Evolutionary conservation across 1,140 invertebrate genomes (phyloP).

Genomic region (Pygmarrhopalites habei): DNA sequence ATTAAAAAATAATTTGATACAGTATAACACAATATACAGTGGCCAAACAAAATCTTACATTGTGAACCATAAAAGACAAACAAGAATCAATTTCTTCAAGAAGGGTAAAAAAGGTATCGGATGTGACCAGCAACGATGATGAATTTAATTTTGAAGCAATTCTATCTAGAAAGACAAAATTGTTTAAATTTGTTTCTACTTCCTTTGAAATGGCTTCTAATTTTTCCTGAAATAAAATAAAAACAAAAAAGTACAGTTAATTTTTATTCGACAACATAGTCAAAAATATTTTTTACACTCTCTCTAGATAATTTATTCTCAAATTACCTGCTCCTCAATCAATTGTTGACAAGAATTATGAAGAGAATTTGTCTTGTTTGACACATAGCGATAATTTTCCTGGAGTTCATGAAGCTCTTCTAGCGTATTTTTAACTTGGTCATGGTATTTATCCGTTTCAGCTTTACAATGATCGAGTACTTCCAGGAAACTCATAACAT

Average conservation of each 20-base stretch:
- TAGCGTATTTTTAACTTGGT: conserved; percentile 63
- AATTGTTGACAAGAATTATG: conserved; percentile 84
- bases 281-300: too few relatives aligned
- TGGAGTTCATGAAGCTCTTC: conserved; percentile 62
- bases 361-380: conserved; percentile 80
- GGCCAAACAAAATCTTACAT: conserved; percentile 67
- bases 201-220: conserved; percentile 68
- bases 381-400: conserved; percentile 73
- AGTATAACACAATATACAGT: too few relatives aligned
- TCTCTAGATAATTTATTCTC: too few relatives aligned
- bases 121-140: conserved; percentile 69
- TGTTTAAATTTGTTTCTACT: conserved; percentile 69
- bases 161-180: conserved; percentile 76
- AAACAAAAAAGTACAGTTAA: too few relatives aligned
- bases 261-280: too few relatives aligned
- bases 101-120: conserved; percentile 71
- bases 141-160: conserved; percentile 70
- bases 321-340: conserved; percentile 65
- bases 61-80: conserved; percentile 71
- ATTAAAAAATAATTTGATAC: conserved; percentile 3
- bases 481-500: conserved; percentile 60
- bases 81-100: conserved; percentile 79
- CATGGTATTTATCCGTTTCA: conserved; percentile 62
- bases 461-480: conserved; percentile 58
- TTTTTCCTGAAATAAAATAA: conserved; percentile 52